phyloP scores from a whole-genome alignment of 2,113 vertebrate species.

The Planiliza haematocheilus region DNA sequence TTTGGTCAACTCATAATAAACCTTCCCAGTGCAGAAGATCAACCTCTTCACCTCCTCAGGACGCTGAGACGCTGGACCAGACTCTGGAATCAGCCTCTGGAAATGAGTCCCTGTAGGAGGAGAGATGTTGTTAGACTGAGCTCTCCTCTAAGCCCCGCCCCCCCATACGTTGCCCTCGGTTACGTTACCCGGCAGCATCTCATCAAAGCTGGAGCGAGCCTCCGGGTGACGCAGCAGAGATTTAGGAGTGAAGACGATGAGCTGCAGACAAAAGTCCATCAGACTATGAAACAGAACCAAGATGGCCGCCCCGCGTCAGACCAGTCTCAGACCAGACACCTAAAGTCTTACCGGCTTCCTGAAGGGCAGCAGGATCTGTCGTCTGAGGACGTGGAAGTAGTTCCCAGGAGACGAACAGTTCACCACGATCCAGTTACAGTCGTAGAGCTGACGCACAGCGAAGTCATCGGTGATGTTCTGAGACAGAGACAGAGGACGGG shows the following conservation, averaged over 20 bases:
- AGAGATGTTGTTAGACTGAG: background rate
- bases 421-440: conserved; percentile 98
- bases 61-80: conserved; percentile 79
- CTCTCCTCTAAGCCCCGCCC: no score
- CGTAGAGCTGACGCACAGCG: conserved; percentile 91
- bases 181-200: conserved; percentile 91
- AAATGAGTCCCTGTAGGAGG: conserved; percentile 88
- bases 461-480: conserved; percentile 90
- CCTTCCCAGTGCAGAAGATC: conserved; percentile 95
- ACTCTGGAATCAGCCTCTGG: conserved; percentile 91
- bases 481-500: background rate
- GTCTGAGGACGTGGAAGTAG: conserved; percentile 93
- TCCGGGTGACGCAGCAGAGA: conserved; percentile 96
- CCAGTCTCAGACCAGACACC: no score
- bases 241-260: conserved; percentile 98
- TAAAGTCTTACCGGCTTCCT: conserved; percentile 90
- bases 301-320: no score
- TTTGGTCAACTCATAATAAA: conserved; percentile 94
- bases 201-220: conserved; percentile 92
- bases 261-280: conserved; percentile 77
- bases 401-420: conserved; percentile 94
- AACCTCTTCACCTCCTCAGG: conserved; percentile 88
- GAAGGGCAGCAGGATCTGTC: conserved; percentile 96
- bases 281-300: no score
- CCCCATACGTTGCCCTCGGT: no score